Evolutionary conservation across 2,797 vertebrate species (phyloP), one percentile per base, ranked within the genome.

Genomic region (Steatocranus sp.): DNA sequence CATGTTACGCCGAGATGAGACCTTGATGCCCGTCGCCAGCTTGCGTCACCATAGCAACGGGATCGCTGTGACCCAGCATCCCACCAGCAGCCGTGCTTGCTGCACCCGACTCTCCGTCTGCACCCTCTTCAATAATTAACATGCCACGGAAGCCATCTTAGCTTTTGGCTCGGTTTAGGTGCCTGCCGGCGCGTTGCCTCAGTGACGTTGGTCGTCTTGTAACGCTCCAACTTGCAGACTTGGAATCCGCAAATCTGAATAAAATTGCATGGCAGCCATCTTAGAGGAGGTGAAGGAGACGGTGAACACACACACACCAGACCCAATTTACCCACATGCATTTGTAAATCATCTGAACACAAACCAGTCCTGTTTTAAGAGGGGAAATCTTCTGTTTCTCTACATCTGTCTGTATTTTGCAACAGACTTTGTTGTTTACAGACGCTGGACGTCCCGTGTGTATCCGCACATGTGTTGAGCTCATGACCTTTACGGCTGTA

Each of bases 111-210:
- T 78, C 89, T 86, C 89, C 81, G 74, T 89, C 88, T 91, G 90
- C 89, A 84, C 83, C 80, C 81, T 91, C 87, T 86, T 94, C 91
- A 93, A 92, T 93, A 91, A 93, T 94, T 93, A 90, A 93, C 92
- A 84, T 66, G 85, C 87, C 88, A 74, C 25, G 75, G 91, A 93
- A 86, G 93, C 94, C 94, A 94, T 94, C 91, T 95, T 94, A 93
- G 92, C 80, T 86, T 92, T 93, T 93, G 93, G 92, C 92, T 86
- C 23, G 4, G 80, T 76, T 86, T 63, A 20, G 89, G 86, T 82
- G 92, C 92, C 92, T 93, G 93, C 85, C 81, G 88, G 92, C 76
- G 30, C 4, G 90, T 94, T 89, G 87, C 91, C 93, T 58, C 9
- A 75, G 79, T 77, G 84, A 88, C 78, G 85, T 38, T 11, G 83